Base-by-base conservation (phyloP, 2,113 vertebrate genomes). In the Axis porcinus region DNA sequence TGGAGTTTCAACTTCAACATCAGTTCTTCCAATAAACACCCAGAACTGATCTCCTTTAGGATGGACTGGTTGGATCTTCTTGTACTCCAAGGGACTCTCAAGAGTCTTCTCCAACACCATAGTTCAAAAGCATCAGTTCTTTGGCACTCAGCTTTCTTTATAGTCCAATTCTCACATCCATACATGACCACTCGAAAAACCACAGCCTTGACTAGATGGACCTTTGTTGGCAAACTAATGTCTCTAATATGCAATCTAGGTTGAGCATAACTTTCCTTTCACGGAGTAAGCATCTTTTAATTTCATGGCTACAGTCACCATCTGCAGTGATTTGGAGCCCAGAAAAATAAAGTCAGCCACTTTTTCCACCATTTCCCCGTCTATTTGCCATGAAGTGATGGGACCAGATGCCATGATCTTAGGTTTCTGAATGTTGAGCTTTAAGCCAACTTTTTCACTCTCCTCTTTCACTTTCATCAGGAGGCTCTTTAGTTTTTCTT, bases 101-200 rank as follows among this genome's bases (percentile, higher is more conserved):
- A 36, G n/a, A 36, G 64, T 70, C 9, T 36, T 70, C 33, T 67
- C 8, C n/a, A 36, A 70, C 17, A 70, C n/a, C 64, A 70, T 4
- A 70, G 9, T 70, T 70, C 4, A 1, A 36, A 70, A 36, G 17
- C n/a, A 36, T 36, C 8, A 70, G 21, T 70, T 70, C n/a, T 21
- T 70, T 1, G 4, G 64, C 0, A 0, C n/a, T 36, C 64, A 70
- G 64, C 64, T 70, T 67, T 10, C 8, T 36, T 67, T 11, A 36
- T 21, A 67, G 4, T 36, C 9, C 17, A 36, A 21, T 17, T 36
- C 4, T 67, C n/a, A 67, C 17, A 36, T 67, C n/a, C 64, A 67
- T 21, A 19, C 4, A 67, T 67, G 64, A 36, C 64, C 4, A 36
- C 17, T 36, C 17, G n/a, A 36, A 36, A 67, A 67, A 36, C 8